Base-by-base conservation (phyloP, 2,888 invertebrate genomes). In the Drosophila macrospina region DNA sequence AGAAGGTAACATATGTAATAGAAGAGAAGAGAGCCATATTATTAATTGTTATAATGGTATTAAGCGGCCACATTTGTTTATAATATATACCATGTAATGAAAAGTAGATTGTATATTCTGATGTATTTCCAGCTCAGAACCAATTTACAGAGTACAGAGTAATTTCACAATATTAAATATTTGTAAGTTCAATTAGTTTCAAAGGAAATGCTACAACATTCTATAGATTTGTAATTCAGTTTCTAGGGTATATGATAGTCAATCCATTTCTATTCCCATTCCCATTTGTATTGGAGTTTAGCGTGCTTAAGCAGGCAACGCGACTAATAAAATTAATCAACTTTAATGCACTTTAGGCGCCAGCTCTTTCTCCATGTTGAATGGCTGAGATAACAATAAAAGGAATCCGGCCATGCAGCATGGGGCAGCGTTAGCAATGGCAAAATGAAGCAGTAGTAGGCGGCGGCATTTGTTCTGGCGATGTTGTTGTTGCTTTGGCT, bases 351-450 rank as follows among this genome's bases (percentile, higher is more conserved):
- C 84, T 80, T 74, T 61, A 48, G 59, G 63, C 69, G 52, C 72
- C 37, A 42, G 41, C 41, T 52, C 13, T 36, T n/a, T 20, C 48
- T 32, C 50, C 69, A 79, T 62, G 79, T 70, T 77, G 82, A 83
- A 86, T 83, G 81, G 54, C 78, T 84, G 57, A 78, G 86, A 84
- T 86, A 86, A 86, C 83, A 85, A 85, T 87, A 85, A 87, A 78
- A 71, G 72, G 67, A 83, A 73, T 86, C 74, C 80, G 66, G 67
- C 59, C 75, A 52, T 68, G 56, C 60, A 39, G 39, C 39, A 67
- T 30, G 50, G 13, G 11, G 20, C 45, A 39, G 30, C 36, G 24
- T 39, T 51, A 28, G 48, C 39, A 50, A 52, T 73, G 54, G 42
- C 39, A 65, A 65, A 61, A 65, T 74, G 65, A 68, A 50, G 39